Evolutionary conservation across 2,888 invertebrate species (phyloP), one percentile per base, ranked within the genome.

Genomic region (Fissipunctia ypsillon): DNA sequence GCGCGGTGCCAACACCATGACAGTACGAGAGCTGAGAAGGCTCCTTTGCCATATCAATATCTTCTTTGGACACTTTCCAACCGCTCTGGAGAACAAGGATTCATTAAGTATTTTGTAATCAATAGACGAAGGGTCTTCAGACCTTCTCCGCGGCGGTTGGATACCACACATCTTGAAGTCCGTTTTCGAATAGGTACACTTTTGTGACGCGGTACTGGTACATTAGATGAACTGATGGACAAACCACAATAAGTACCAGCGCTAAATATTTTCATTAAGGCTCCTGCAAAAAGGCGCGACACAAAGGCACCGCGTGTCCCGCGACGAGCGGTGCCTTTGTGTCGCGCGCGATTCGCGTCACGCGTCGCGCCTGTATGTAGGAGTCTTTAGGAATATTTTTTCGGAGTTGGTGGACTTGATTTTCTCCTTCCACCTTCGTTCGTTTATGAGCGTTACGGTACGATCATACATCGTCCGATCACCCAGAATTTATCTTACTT

Each of bases 11-110:
- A 6, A 94, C 78, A 3, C 77, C 80, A 75, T 91, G 86, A 81
- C 95, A 94, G 7, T 88, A 66, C 0, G 93, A 92, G 59, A 91
- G 91, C 48, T 88, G 81, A 0, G 91, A 88, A 22, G 78, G 72
- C 0, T 86, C 76, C 3, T 78, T 64, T 5, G 83, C 73, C 19
- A 84, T 85, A 28, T 70, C 57, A 38, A 84, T 81, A 22, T 86
- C 83, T 25, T 88, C 83, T 12, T 87, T 60, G 38, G 45, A 19
- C 22, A 81, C 35, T 5, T 78, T 73, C 87, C 91, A 91, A n/a
- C 93, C 93, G 78, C 92, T 94, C 95, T 95, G 87, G 61, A 90
- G 91, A 28, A n/a, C 41, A 77, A 52, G 25, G 25, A 16, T 19
- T n/a, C 0, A 50, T 25, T 52, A 12, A 14, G 14, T 25, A 52